Evolutionary conservation across 2,113 vertebrate species (phyloP), one percentile per base, ranked within the genome.

Genomic region (Capra hircus): DNA sequence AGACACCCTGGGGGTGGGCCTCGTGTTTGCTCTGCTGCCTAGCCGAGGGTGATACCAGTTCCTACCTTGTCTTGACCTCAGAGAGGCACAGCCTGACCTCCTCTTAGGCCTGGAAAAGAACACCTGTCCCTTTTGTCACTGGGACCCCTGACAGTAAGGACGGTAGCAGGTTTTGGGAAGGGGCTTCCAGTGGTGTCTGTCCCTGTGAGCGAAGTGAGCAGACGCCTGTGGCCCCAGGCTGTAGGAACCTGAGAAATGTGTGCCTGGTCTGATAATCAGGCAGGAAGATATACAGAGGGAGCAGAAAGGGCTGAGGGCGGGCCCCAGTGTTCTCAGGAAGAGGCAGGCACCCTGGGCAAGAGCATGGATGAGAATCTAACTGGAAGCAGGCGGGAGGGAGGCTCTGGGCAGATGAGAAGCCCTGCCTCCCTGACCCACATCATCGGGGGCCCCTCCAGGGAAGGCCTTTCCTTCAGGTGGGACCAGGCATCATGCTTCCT

Each of bases 351-450:
- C 0, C 19, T 80, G 9, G 28, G 59, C 12, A 27, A 50, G 28
- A 13, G 25, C 0, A 1, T 0, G 6, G 15, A 12, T 2, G 27
- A 40, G 3, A 5, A 1, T 64, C 21, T 28, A 3, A 3, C 14
- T 15, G 10, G 77, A 48, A 13, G 25, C n/a, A 30, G 13, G 7
- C 0, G 0, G 50, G 33, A 85, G 7, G 33, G 11, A 45, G 10
- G 86, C 50, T 30, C 52, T 16, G 95, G 40, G 28, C 33, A 23
- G 23, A 40, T 1, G 27, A 7, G 10, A 5, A 19, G 36, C 3
- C 14, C n/a, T 23, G 17, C 6, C 33, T 15, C 30, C 13, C 48
- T 14, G 19, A 7, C 28, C 55, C 1, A 12, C 21, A 28, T 52
- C 53, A 43, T 7, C 6, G 1, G 45, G 4, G 45, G 6, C 52